Conservation (phyloP, 2,888 invertebrate species). For the Sycophila texana region DNA sequence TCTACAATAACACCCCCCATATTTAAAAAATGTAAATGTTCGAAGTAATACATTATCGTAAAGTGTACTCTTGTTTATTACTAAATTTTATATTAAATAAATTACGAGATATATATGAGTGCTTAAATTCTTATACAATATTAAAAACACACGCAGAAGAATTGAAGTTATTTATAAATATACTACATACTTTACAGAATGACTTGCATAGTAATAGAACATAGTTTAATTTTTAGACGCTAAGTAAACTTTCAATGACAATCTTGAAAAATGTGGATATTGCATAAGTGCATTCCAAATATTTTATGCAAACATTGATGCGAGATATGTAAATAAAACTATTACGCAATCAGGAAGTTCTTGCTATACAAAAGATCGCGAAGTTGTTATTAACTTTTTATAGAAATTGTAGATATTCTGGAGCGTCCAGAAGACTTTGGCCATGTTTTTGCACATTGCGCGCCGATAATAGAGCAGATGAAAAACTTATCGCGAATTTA, state of each 20-base stretch:
- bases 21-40: too few species aligned
- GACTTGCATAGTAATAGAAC: too few species aligned
- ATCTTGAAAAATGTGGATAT: not conserved
- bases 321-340: not conserved
- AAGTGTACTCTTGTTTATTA: too few species aligned
- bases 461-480: constrained; percentile 19
- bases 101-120: too few species aligned
- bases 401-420: not conserved
- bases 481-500: constrained; percentile 28
- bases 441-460: constrained; percentile 21
- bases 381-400: not conserved
- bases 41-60: too few species aligned
- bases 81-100: too few species aligned
- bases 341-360: not conserved
- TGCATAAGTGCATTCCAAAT: not conserved
- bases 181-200: too few species aligned
- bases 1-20: too few species aligned
- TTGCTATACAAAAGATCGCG: not conserved
- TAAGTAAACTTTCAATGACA: not conserved
- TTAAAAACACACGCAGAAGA: not conserved
- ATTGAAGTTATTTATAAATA: not conserved
- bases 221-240: not conserved
- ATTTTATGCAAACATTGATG: not conserved
- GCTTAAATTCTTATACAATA: too few species aligned
- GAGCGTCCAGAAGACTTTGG: constrained; percentile 20